Percentiles rank a stretch among this genome's conserved stretches.
Evolutionary conservation across 2,113 vertebrate genomes (phyloP).

Genomic region (Ochotona curzoniae): DNA sequence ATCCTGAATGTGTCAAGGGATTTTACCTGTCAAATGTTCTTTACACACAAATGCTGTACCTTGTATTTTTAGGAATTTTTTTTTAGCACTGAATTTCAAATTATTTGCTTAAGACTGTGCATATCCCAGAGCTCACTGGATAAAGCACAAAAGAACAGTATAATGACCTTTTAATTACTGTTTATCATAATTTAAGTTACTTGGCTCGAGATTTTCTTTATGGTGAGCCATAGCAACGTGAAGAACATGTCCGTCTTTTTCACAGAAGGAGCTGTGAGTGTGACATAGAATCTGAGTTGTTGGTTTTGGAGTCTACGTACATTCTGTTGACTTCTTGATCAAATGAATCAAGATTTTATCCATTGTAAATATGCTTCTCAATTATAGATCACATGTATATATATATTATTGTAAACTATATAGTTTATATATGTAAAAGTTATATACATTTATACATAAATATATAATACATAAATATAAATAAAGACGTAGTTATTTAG

Average conservation of each 20-base stretch:
- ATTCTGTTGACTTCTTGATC: not conserved
- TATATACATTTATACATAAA: not conserved
- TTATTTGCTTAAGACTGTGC: not conserved
- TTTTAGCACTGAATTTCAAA: not conserved
- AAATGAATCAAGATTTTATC: not conserved
- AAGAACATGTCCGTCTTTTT: not conserved
- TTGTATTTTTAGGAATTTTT: not conserved
- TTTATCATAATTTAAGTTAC: not conserved
- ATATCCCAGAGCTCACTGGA: not conserved
- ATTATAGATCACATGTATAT: not conserved
- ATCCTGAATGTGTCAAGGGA: not conserved
- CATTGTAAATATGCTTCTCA: not conserved
- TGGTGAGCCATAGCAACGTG: not conserved
- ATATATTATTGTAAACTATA: not conserved
- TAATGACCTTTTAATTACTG: not conserved
- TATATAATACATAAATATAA: too few relatives aligned
- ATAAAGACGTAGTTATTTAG: not conserved
- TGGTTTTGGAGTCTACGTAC: not conserved
- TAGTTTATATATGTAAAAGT: not conserved
- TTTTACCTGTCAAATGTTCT: not conserved
- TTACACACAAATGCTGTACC: not conserved
- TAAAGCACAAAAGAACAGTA: not conserved
- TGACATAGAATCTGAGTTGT: not conserved
- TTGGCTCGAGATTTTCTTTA: not conserved
- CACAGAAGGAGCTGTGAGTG: not conserved